Evolutionary conservation across 2,113 vertebrate species (phyloP), one percentile per base, ranked within the genome.

Genomic region (Trinectes maculatus): DNA sequence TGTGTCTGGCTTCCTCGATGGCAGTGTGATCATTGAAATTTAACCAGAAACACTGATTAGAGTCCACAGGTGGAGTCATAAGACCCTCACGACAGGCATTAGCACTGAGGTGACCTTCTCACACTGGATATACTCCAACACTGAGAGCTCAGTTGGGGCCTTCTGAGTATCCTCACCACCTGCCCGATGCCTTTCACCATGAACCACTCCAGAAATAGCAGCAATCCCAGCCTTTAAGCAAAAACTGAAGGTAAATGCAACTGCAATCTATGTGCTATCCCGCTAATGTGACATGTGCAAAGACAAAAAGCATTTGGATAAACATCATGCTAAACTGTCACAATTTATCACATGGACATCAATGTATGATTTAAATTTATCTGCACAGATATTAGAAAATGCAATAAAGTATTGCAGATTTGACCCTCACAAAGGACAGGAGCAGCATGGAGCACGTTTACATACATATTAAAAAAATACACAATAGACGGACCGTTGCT

Each of bases 121-220:
- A 64, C 26, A 55, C 64, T 79, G 76, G 71, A 79, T 49, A 54
- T 55, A 49, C 53, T 76, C 76, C 76, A 82, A 46, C 44, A 60
- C 26, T 29, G 40, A 54, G 62, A 55, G 63, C 67, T 72, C 47
- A 73, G 26, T 48, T 60, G 53, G 67, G 63, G 53, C 58, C 42
- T 69, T 36, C 52, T 42, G 63, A 47, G 62, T 31, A 52, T 51
- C 37, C 54, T 68, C 48, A 46, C 57, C 80, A 79, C 68, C 71
- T 83, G 67, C 40, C 67, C 59, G 10, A 44, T 56, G 29, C 47
- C 36, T 49, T 31, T 53, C 46, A 16, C 15, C 44, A 28, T 47
- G 24, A 54, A 71, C 11, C 36, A 28, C 24, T 40, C 7, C 4
- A 42, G 28, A 55, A 59, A 72, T 49, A 15, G 21, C 15, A 63